Conservation (phyloP, 2,888 invertebrate species). For the Neoaliturus tenellus region DNA sequence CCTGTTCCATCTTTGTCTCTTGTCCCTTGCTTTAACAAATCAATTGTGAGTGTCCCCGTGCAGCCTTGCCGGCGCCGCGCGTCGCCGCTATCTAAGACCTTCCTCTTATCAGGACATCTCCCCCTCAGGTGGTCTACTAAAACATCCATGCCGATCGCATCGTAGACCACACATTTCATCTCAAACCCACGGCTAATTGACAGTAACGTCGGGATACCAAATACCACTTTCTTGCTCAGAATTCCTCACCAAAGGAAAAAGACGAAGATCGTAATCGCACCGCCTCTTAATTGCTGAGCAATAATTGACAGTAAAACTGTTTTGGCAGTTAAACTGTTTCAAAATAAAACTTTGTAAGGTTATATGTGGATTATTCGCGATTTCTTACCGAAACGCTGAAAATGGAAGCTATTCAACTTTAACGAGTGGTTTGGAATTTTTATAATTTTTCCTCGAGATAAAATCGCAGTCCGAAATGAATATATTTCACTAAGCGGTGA, state of each 20-base stretch:
- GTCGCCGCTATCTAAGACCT: neutral
- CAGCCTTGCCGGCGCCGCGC: neutral
- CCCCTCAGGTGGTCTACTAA: neutral
- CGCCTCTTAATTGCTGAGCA: neutral
- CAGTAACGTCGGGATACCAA: neutral
- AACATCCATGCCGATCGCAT: neutral
- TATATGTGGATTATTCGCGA: too few species aligned
- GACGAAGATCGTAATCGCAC: neutral
- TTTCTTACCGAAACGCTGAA: conserved; percentile 12
- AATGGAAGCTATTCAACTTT: too few species aligned
- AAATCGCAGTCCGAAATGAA: too few species aligned
- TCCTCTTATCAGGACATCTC: neutral
- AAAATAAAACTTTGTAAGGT: neutral
- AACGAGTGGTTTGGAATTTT: neutral
- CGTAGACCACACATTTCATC: neutral
- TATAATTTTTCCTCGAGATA: too few species aligned
- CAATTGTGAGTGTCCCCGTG: too few species aligned
- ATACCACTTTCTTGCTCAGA: neutral
- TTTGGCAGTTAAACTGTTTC: conserved; percentile 1
- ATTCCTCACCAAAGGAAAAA: neutral
- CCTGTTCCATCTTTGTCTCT: too few species aligned
- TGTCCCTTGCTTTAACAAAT: too few species aligned
- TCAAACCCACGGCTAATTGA: neutral
- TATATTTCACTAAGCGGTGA: too few species aligned
- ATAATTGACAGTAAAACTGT: conserved; percentile 17